Base-by-base conservation (phyloP, 1,140 invertebrate genomes). In the Drosophila suzukii region DNA sequence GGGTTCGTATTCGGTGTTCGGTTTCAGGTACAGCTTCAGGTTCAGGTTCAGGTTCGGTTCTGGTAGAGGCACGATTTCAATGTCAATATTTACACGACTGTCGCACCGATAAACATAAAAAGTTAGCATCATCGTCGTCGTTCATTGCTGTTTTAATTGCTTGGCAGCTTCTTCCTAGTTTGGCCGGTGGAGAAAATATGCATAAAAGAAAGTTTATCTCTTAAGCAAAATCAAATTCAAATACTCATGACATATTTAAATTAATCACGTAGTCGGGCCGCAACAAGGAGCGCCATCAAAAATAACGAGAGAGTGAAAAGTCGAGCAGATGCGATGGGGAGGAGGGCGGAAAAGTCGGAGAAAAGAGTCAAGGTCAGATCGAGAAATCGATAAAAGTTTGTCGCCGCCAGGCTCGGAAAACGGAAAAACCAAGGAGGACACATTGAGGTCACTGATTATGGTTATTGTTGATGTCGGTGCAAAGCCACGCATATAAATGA, bases 71-170 rank as follows among this genome's bases (percentile, higher is more conserved):
- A 60, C 75, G 62, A 88, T 70, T 88, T 86, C 79, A 86, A 88
- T 86, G 79, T 79, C 82, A 86, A 88, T 86, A 82, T 86, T 88
- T 76, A 81, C 83, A 86, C 79, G 75, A 63, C 71, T 50, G 34
- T 77, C 58, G 67, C 65, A 71, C 67, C 67, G 68, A 70, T 71
- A 71, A 71, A 71, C 67, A 71, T 70, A 50, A 70, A 71, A 71
- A 71, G 43, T 27, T 47, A 58, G 36, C 67, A 71, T 71, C 67
- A 57, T 41, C 63, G 20, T 56, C 17, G 50, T 41, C 63, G 65
- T 70, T 70, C 30, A 57, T 50, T 71, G 65, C 65, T 34, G 32
- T 43, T 71, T 71, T 71, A 71, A 71, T 71, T 71, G 67, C 67
- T 43, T 3, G 27, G 8, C 10, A 39, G 51, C 50, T 27, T 57